Evolutionary conservation across 1,140 invertebrate species (phyloP).

Genomic region (Drosophila nigromelanica): DNA sequence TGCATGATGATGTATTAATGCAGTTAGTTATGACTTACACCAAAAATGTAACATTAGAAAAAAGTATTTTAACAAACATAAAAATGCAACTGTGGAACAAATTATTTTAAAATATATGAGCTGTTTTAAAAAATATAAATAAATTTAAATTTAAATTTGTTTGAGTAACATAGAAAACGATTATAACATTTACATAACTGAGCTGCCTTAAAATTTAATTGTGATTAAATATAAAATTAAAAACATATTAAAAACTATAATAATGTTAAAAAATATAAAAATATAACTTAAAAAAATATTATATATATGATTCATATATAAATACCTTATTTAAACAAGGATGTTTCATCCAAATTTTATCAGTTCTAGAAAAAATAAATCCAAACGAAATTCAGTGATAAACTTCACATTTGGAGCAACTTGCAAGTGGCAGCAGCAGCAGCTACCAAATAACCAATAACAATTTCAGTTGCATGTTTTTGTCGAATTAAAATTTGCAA

Average conservation of each 20-base stretch:
- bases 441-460: constrained; percentile 63
- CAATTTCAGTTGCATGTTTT: constrained; percentile 78
- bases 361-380: background rate
- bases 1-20: too few relatives aligned
- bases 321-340: background rate
- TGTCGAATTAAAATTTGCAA: constrained; percentile 81
- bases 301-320: too few relatives aligned
- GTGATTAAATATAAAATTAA: too few relatives aligned
- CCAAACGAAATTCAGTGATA: constrained; percentile 17
- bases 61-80: background rate
- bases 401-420: constrained; percentile 32
- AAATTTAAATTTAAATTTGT: too few relatives aligned
- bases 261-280: too few relatives aligned
- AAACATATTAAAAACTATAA: too few relatives aligned
- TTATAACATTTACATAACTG: too few relatives aligned
- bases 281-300: too few relatives aligned
- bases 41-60: background rate
- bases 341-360: background rate
- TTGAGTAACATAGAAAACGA: too few relatives aligned
- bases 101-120: too few relatives aligned
- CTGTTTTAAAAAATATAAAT: too few relatives aligned
- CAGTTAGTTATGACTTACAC: constrained; percentile 2
- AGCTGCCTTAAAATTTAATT: too few relatives aligned
- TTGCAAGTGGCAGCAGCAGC: constrained; percentile 50
- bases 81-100: background rate